These are phyloP conservation scores for Ctenicera cuprea DNA, from an alignment of 2,888 invertebrate genomes.

Conservation along the genomic window DNA sequence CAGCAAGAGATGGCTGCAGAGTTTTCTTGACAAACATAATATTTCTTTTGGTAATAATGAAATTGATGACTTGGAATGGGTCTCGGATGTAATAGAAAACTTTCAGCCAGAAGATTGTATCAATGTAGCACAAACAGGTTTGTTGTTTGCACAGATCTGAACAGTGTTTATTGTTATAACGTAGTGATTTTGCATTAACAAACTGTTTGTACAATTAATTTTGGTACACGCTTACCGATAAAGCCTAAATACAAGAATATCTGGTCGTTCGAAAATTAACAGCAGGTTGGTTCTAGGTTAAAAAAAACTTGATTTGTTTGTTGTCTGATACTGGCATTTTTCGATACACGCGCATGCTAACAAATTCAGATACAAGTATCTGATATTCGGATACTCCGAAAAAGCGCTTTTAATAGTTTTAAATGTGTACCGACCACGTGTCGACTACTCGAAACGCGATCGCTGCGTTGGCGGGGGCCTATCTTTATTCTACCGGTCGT, in stretches of 20 bases:
- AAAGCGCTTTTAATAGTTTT: no score
- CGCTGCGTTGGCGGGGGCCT: no score
- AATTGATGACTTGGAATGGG: constrained; percentile 35
- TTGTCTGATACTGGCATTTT: no score
- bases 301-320: neutral
- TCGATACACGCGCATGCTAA: no score
- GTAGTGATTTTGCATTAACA: neutral
- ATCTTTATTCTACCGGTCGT: no score
- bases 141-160: neutral
- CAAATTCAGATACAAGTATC: no score
- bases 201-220: neutral
- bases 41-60: constrained; percentile 14
- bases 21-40: constrained; percentile 27
- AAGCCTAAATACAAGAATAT: no score
- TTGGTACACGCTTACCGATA: neutral
- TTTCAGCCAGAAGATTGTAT: constrained; percentile 41
- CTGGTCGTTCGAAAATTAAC: neutral
- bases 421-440: no score
- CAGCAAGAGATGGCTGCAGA: constrained; percentile 29
- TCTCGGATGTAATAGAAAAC: constrained; percentile 19
- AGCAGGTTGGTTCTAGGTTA: neutral
- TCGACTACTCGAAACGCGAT: no score
- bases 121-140: constrained; percentile 42
- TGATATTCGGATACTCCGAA: no score
- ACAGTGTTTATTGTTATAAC: neutral